Evolutionary conservation across 2,888 invertebrate genomes (phyloP).

Genomic region (Ormyrus rosae): DNA sequence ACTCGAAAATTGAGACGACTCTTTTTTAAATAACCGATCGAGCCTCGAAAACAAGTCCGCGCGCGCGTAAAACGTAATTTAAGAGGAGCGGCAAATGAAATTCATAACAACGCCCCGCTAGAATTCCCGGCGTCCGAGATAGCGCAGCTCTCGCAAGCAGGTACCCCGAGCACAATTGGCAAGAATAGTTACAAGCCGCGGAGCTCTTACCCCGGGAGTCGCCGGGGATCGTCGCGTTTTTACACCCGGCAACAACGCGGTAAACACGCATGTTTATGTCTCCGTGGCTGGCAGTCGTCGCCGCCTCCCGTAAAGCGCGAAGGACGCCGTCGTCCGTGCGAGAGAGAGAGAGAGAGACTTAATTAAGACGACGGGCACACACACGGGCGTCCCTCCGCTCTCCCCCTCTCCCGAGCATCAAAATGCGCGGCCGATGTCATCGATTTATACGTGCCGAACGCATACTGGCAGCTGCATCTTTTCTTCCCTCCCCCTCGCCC

Average conservation of each 20-base stretch:
- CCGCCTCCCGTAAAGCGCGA: slow-evolving; percentile 33
- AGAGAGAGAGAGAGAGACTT: slow-evolving; percentile 28
- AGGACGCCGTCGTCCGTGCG: slow-evolving; percentile 25
- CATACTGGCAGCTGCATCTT: neutral
- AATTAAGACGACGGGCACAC: slow-evolving; percentile 45
- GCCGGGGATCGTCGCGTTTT: slow-evolving; percentile 17
- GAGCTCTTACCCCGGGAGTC: too few species aligned
- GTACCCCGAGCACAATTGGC: too few species aligned
- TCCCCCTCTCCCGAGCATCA: neutral
- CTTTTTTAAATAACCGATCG: too few species aligned
- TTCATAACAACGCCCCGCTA: too few species aligned
- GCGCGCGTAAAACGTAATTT: too few species aligned
- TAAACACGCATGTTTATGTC: slow-evolving; percentile 54
- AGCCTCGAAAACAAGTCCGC: too few species aligned
- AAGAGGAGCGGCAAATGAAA: too few species aligned
- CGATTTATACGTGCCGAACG: slow-evolving; percentile 34
- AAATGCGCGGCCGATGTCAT: slow-evolving; percentile 12
- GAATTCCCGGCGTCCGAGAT: too few species aligned
- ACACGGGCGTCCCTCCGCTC: neutral
- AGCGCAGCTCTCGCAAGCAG: too few species aligned
- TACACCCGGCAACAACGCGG: slow-evolving; percentile 44
- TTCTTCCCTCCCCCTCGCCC: neutral
- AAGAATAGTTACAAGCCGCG: too few species aligned
- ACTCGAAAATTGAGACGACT: too few species aligned
- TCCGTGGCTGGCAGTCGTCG: neutral